These are phyloP conservation scores for Panthera leo DNA, from an alignment of 2,113 vertebrate species.

Conservation along the genomic window DNA sequence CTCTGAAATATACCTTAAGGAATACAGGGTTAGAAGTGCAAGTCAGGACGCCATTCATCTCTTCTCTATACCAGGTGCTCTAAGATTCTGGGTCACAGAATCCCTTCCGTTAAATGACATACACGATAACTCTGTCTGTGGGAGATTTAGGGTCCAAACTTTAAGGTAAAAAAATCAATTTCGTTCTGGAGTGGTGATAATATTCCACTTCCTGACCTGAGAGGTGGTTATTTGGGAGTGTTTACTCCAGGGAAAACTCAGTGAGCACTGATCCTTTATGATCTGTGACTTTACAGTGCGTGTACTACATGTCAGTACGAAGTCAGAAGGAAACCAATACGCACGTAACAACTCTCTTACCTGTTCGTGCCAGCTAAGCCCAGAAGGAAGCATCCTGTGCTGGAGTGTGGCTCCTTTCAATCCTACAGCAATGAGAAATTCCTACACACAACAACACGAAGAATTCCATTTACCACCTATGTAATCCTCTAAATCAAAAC, in stretches of 20 bases:
- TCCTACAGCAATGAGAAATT: constrained; percentile 95
- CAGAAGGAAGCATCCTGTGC: constrained; percentile 91
- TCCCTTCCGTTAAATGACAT: neutral
- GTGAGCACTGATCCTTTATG: neutral
- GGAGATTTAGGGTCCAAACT: constrained; percentile 8
- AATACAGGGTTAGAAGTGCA: neutral
- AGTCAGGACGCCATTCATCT: neutral
- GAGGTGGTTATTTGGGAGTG: neutral
- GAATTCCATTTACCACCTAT: neutral
- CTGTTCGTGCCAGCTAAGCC: constrained; percentile 97
- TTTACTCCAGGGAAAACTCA: neutral
- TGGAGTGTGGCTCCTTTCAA: constrained; percentile 95
- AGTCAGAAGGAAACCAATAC: neutral
- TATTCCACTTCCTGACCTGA: neutral
- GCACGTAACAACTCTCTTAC: constrained; percentile 80
- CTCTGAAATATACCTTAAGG: neutral
- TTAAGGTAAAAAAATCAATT: neutral
- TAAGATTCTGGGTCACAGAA: too few relatives aligned
- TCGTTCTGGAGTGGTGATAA: neutral
- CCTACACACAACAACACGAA: constrained; percentile 83
- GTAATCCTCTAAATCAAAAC: neutral
- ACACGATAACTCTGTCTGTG: neutral
- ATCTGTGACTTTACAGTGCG: neutral
- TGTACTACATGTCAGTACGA: neutral
- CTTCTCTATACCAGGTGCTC: neutral